Percentiles rank a stretch among this genome's conserved stretches.
Evolutionary conservation across 2,797 vertebrate species (phyloP).

Genomic region (Eidolon dupreanum): DNA sequence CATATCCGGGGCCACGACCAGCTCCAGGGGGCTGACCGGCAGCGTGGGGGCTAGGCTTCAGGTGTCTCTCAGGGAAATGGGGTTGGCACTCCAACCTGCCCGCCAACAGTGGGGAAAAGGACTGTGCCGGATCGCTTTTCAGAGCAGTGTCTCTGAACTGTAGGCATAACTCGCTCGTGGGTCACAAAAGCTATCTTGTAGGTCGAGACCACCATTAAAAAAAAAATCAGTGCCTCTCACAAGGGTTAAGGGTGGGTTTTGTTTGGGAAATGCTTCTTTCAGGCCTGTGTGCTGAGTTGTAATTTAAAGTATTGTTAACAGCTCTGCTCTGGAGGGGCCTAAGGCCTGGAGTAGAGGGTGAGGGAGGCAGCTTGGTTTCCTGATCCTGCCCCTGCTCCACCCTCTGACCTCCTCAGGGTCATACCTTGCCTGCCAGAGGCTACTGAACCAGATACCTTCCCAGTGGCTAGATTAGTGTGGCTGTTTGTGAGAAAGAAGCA

Average conservation of each 20-base stretch:
- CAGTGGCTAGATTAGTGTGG: background rate
- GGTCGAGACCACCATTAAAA: background rate
- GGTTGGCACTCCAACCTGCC: background rate
- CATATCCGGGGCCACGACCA: accelerated
- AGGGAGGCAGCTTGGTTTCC: background rate
- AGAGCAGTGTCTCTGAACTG: background rate
- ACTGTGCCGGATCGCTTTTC: accelerated
- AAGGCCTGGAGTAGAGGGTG: background rate
- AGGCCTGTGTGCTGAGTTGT: background rate
- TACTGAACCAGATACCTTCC: background rate
- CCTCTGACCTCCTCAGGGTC: background rate
- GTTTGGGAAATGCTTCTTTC: background rate
- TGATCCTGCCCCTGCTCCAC: too few relatives aligned
- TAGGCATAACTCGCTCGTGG: background rate
- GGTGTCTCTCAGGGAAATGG: background rate
- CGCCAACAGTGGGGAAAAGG: accelerated
- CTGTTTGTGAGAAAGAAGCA: background rate
- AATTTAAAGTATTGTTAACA: background rate
- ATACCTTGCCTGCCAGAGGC: background rate
- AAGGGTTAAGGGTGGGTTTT: background rate
- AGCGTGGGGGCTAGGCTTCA: accelerated
- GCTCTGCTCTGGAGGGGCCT: background rate
- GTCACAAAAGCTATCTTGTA: background rate
- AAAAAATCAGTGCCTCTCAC: background rate
- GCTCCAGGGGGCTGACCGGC: accelerated